Conservation (phyloP, 2,113 vertebrate genomes). For the human region DNA sequence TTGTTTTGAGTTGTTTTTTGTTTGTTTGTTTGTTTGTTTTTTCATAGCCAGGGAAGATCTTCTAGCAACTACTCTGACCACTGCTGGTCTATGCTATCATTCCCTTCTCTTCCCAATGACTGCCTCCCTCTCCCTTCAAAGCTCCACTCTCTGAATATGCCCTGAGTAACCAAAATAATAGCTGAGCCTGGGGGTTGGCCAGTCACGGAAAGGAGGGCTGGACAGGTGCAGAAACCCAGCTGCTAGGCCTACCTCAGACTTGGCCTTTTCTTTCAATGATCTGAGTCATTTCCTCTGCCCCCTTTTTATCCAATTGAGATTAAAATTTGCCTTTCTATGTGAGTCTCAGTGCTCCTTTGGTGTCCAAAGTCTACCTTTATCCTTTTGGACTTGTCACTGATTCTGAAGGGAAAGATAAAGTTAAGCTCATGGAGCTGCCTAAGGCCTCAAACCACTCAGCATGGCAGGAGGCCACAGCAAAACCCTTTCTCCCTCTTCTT, state of each 20-base stretch:
- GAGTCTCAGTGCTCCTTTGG: slow-evolving; percentile 62
- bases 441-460: slow-evolving; percentile 36
- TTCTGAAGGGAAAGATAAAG: slow-evolving; percentile 71
- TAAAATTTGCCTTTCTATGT: slow-evolving; percentile 71
- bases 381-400: slow-evolving; percentile 62
- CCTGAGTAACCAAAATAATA: slow-evolving; percentile 38
- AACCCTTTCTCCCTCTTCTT: slow-evolving; percentile 66
- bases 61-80: neutral
- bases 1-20: neutral
- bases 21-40: neutral
- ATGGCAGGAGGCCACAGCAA: slow-evolving; percentile 57
- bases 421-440: slow-evolving; percentile 66
- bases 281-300: slow-evolving; percentile 77
- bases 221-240: slow-evolving; percentile 76
- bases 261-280: slow-evolving; percentile 69
- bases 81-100: neutral
- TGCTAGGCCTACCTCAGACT: slow-evolving; percentile 73
- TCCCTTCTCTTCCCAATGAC: neutral
- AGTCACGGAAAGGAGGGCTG: slow-evolving; percentile 39
- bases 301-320: slow-evolving; percentile 75
- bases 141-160: neutral
- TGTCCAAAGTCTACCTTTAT: slow-evolving; percentile 70
- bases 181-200: neutral
- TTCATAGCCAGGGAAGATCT: neutral
- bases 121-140: neutral